Evolutionary conservation across 2,797 vertebrate genomes (phyloP), one percentile per base, ranked within the genome.

Genomic region (Microctenopoma stevenorrisi): DNA sequence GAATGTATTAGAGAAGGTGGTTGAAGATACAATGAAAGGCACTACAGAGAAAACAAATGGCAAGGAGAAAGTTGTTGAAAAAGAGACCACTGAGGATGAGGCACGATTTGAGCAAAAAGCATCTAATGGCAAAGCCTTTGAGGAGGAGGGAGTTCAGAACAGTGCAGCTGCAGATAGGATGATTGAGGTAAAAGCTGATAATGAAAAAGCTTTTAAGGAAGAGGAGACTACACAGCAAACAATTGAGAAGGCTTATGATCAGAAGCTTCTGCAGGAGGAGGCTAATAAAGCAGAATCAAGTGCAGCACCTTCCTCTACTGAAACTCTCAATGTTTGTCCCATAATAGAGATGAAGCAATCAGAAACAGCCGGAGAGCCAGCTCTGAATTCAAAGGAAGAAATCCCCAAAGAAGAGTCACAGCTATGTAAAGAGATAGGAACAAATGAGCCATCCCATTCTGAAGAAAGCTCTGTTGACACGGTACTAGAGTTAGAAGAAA

Each of bases 141-240:
- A 72, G 59, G 72, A 76, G 42, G 69, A 59, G 38, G 52, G 16
- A 48, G 58, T 48, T 64, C 15, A 37, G 42, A 46, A 46, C n/a
- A 68, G 70, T 55, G 62, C 30, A 70, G 48, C 37, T 26, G 52
- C 51, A 64, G 68, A 61, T 18, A 40, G 5, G 40, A 7, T 12
- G 50, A 25, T 13, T 58, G 71, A 81, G 53, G 52, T 75, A 44
- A 83, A 83, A 75, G 42, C 66, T 53, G 79, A 77, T 1, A 9
- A 69, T 59, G 50, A 44, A 28, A 62, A 76, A 48, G 28, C 43
- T 44, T 66, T 54, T 49, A 62, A 80, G 67, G 49, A 67, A 46
- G 72, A 74, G 7, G 25, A n/a, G 64, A 15, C n/a, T 58, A 13
- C 63, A 46, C 43, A 82, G 49, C 63, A 61, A 54, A 60, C 52